These are phyloP conservation scores for Cichladusa arquata DNA, from an alignment of 2,113 vertebrate genomes.

Conservation along the genomic window DNA sequence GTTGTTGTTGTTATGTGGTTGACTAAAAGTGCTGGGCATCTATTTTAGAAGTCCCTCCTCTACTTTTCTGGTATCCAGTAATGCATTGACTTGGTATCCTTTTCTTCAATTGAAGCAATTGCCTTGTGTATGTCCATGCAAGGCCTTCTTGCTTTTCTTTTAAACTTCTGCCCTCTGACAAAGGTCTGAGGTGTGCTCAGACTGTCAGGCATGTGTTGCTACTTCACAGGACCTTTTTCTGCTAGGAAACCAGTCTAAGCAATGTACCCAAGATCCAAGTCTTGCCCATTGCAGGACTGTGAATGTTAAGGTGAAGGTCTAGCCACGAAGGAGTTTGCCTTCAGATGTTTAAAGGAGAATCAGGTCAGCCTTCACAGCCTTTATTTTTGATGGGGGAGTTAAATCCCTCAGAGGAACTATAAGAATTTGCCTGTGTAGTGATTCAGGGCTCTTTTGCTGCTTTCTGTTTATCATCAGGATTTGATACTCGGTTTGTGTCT, in stretches of 20 bases:
- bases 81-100: background rate
- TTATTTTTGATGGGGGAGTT: background rate
- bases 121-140: background rate
- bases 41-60: background rate
- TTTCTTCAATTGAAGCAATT: background rate
- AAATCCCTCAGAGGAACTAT: background rate
- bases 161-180: background rate
- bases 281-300: background rate
- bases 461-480: background rate
- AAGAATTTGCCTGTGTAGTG: background rate
- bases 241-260: background rate
- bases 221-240: background rate
- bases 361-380: background rate
- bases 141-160: background rate
- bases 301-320: background rate
- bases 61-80: background rate
- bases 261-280: background rate
- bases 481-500: background rate
- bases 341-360: background rate
- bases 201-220: fast-evolving
- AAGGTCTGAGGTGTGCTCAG: background rate
- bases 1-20: background rate
- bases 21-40: background rate
- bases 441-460: background rate
- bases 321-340: background rate